Evolutionary conservation across 37 sponge, comb jelly and placozoan species (phyloP), one percentile per base, ranked within the genome.

Genomic region (Aphrocallistes beatrix): DNA sequence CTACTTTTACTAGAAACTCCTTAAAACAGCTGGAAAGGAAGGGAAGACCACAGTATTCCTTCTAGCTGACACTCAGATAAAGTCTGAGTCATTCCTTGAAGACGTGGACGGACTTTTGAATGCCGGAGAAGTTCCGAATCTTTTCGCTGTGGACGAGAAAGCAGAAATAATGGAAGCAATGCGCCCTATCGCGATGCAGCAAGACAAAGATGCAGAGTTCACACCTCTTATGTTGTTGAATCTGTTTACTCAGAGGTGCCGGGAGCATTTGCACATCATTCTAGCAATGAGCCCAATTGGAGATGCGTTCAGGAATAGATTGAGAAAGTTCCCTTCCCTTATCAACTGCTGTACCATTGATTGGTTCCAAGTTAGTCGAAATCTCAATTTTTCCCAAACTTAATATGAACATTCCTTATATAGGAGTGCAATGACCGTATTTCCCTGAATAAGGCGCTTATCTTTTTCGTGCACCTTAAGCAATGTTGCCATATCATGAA

Each of bases 321-420:
- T 98, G 51, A 86, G 99, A 38, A 91, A 94, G 86, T 98, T 96
- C 85, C 99, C 99, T 0, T 98, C 99, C n/a, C 94, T 98, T 86
- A 98, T 98, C 85, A 98, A 98, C 87, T 98, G 99, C 86, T 98
- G 99, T 81, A 98, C 96, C 38, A 98, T 98, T 23, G 99, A 98
- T 89, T 98, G 99, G 99, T 98, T 95, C 87, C 92, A 91, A 84
- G 90, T 88, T 10, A 38, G 85, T 69, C n/a, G n/a, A n/a, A n/a
- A n/a, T n/a, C n/a, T n/a, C n/a, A n/a, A n/a, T n/a, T n/a, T n/a
- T n/a, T n/a, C n/a, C n/a, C n/a, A n/a, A n/a, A n/a, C n/a, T n/a
- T n/a, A n/a, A n/a, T n/a, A n/a, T n/a, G n/a, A n/a, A n/a, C n/a
- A n/a, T n/a, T n/a, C n/a, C n/a, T n/a, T n/a, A n/a, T n/a, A n/a